A percentile compares a stretch with the other conserved stretches of the same genome.
These are phyloP conservation scores for Cerastis rubricosa DNA, from an alignment of 2,888 invertebrate genomes.

Conservation along the genomic window DNA sequence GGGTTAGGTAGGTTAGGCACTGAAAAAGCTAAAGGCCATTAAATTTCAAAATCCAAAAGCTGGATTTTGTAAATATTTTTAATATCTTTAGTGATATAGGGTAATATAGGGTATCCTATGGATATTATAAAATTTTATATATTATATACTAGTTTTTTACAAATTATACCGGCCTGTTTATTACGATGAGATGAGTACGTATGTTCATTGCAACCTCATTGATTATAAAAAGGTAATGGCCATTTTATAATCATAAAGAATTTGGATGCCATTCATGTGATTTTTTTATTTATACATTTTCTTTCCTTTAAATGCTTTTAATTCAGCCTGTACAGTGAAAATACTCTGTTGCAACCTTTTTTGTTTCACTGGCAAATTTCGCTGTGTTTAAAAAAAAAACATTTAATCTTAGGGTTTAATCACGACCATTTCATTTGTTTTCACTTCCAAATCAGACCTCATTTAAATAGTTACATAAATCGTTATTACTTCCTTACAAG, in stretches of 20 bases:
- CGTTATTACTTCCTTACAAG: constrained; percentile 3
- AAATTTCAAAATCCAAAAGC: no score
- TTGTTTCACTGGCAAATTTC: neutral
- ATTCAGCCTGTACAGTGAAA: neutral
- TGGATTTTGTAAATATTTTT: no score
- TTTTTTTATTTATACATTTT: no score
- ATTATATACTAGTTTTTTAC: no score
- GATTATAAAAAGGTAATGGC: neutral
- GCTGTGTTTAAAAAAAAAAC: no score
- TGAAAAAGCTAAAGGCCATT: no score
- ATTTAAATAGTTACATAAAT: constrained; percentile 3
- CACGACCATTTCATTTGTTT: neutral
- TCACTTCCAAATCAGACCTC: neutral
- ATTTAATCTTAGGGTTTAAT: neutral
- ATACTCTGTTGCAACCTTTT: neutral
- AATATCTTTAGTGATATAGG: no score
- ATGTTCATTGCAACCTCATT: neutral
- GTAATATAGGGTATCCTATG: no score
- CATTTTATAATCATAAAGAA: neutral
- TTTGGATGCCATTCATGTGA: neutral
- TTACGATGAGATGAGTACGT: neutral
- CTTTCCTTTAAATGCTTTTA: neutral
- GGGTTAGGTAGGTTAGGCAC: no score
- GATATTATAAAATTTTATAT: no score
- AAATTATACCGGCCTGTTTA: no score